Base-by-base conservation (phyloP, 2,113 vertebrate species). In the Cettia cetti region DNA sequence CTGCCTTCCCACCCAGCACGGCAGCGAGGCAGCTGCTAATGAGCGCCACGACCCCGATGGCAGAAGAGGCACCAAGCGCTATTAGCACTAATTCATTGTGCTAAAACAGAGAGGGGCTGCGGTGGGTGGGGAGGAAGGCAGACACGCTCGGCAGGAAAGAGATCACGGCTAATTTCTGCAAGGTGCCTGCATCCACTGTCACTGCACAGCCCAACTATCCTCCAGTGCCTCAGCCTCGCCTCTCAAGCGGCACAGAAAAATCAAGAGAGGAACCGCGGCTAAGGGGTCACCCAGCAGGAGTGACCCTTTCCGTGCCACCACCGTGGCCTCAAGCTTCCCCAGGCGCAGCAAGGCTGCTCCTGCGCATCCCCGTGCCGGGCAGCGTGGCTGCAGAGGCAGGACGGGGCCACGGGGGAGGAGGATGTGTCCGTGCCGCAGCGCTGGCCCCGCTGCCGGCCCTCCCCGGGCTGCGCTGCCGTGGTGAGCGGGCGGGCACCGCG, bases 11-110 rank as follows among this genome's bases (percentile, higher is more conserved):
- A 44, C 44, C 44, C 44, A 45, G 44, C 44, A 45, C 44, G 44
- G 44, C 44, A 19, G 42, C 42, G 42, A 93, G 75, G 75, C 77
- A 71, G 66, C 77, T 75, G 54, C 68, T 94, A 91, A 94, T 71
- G 87, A 90, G 87, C 64, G 92, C 68, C 71, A 2, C 7, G 71
- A 95, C 90, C 92, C 86, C 40, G 4, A 33, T 10, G 89, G 75
- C 75, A 81, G 89, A 45, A 6, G 30, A 82, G 47, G 81, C 87
- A 70, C 33, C 2, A 11, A 18, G 68, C 28, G 54, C 82, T 78
- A 77, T 95, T 95, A 93, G 78, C 78, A 52, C 91, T 92, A 86
- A 90, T 90, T 95, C 93, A 72, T 45, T 27, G 54, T 54, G 82
- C 12, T 12, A 86, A 89, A 95, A 77, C 89, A 90, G 85, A 69